phyloP scores from a whole-genome alignment of 2,888 invertebrate species.

The Scaptomyza cyrtandrae region DNA sequence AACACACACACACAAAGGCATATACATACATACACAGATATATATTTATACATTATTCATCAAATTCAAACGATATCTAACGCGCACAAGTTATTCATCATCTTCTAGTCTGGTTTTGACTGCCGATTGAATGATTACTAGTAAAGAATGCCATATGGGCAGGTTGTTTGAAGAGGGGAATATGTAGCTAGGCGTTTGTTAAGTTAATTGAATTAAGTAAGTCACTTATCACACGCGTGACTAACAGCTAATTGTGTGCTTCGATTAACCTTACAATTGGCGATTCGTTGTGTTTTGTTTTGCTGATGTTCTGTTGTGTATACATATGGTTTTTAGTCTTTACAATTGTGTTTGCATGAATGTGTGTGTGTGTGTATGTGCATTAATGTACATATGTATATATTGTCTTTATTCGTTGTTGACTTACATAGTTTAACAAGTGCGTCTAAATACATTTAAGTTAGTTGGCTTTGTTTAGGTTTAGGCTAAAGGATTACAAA shows the following conservation, averaged over 20 bases:
- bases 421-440: constrained; percentile 75
- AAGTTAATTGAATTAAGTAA: constrained; percentile 75
- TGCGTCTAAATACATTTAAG: constrained; percentile 71
- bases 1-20: constrained; percentile 7
- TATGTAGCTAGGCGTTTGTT: constrained; percentile 23
- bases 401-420: constrained; percentile 78
- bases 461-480: constrained; percentile 66
- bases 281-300: constrained; percentile 50
- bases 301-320: constrained; percentile 17
- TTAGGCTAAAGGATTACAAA: constrained; percentile 55
- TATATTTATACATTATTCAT: constrained; percentile 55
- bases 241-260: constrained; percentile 70
- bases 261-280: constrained; percentile 74
- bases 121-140: constrained; percentile 25
- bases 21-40: constrained; percentile 14
- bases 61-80: constrained; percentile 42
- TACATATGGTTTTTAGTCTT: constrained; percentile 34
- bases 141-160: background rate
- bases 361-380: constrained; percentile 17
- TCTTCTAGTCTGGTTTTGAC: constrained; percentile 35
- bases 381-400: constrained; percentile 20
- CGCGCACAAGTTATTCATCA: constrained; percentile 56
- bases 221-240: constrained; percentile 76
- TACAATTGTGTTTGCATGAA: constrained; percentile 14
- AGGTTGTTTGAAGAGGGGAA: background rate